A percentile compares a stretch with the other conserved stretches of the same genome.
Evolutionary conservation across 2,797 vertebrate genomes (phyloP).

Genomic region (Pangasius krempfi): DNA sequence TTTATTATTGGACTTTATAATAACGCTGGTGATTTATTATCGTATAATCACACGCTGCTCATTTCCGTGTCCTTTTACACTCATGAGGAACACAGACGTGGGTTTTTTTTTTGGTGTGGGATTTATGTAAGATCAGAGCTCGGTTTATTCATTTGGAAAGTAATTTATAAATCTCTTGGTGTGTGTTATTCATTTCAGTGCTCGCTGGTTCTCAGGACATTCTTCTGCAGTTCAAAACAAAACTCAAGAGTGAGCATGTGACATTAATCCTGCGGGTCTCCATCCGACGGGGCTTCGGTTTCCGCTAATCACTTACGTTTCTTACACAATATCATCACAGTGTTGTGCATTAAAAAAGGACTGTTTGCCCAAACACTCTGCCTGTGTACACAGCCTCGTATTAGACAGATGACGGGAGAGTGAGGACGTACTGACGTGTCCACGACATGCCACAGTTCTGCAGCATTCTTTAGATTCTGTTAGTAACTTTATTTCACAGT

Average conservation of each 20-base stretch:
- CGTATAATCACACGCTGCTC: neutral
- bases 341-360: neutral
- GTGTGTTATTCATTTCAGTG: neutral
- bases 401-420: neutral
- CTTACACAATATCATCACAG: neutral
- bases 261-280: neutral
- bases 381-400: neutral
- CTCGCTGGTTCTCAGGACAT: neutral
- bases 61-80: neutral
- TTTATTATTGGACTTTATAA: neutral
- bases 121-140: neutral
- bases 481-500: neutral
- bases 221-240: neutral
- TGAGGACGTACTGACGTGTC: neutral
- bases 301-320: neutral
- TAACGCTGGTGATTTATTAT: neutral
- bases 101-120: neutral
- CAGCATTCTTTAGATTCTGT: neutral
- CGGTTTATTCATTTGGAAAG: neutral
- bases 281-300: neutral
- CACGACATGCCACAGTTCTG: neutral
- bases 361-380: too few relatives aligned
- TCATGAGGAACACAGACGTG: neutral
- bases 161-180: neutral
- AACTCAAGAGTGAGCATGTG: neutral